phyloP scores from a whole-genome alignment of 2,888 invertebrate genomes.

The Melikaiella ostensackeni region DNA sequence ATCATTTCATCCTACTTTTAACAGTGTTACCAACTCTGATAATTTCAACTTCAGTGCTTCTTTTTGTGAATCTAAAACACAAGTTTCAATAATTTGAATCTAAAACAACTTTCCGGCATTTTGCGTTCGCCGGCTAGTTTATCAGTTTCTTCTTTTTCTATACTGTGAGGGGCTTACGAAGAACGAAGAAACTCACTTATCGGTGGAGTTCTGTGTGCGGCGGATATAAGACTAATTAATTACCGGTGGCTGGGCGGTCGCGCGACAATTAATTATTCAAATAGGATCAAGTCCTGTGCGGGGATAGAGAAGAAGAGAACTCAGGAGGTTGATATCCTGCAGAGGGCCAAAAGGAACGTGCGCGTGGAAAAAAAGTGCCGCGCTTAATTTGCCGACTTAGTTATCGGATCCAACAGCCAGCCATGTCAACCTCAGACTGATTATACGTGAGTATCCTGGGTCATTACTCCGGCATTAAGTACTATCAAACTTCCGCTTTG shows the following conservation, averaged over 20 bases:
- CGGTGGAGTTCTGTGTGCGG: conserved; percentile 20
- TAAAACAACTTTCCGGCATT: neutral
- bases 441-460: conserved; percentile 65
- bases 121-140: neutral
- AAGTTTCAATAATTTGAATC: neutral
- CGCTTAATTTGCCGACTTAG: conserved; percentile 37
- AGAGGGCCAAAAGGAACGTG: conserved; percentile 38
- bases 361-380: conserved; percentile 34
- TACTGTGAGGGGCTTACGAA: conserved; percentile 3
- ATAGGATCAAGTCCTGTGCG: conserved; percentile 47
- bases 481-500: neutral
- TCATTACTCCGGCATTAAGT: conserved; percentile 2
- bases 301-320: conserved; percentile 42
- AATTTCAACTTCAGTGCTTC: neutral
- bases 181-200: conserved; percentile 44
- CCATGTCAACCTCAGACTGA: conserved; percentile 61
- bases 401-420: conserved; percentile 42
- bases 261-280: conserved; percentile 58
- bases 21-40: too few relatives aligned
- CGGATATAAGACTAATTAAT: conserved; percentile 46
- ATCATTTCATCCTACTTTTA: too few relatives aligned
- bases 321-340: conserved; percentile 25
- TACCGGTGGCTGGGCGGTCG: conserved; percentile 38
- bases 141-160: conserved; percentile 1
- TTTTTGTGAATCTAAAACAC: neutral